Conservation (phyloP, 1,140 invertebrate species). For the Acromyrmex echinatior region DNA sequence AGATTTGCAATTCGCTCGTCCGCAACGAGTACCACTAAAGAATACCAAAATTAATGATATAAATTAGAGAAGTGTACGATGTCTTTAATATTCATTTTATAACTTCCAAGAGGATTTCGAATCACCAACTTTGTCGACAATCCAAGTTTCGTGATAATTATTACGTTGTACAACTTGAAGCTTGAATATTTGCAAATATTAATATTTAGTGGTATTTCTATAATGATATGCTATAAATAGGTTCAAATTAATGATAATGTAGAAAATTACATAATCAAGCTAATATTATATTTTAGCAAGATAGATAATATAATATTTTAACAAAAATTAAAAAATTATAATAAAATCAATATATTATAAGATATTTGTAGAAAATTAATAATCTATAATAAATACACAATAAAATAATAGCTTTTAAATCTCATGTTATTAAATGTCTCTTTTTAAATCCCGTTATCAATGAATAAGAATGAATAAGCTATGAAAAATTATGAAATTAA, state of each 20-base stretch:
- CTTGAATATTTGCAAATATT: slow-evolving; percentile 17
- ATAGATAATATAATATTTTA: not conserved
- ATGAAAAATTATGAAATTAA: not conserved
- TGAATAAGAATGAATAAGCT: not conserved
- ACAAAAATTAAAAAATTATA: not conserved
- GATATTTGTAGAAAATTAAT: not conserved
- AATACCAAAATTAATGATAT: slow-evolving; percentile 49
- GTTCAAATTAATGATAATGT: not conserved
- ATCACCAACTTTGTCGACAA: slow-evolving; percentile 33
- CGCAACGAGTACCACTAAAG: slow-evolving; percentile 13
- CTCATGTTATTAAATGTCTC: not conserved
- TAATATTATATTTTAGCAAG: not conserved
- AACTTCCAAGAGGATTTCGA: slow-evolving; percentile 45
- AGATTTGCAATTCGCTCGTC: slow-evolving; percentile 45
- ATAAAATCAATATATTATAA: not conserved
- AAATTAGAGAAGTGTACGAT: slow-evolving; percentile 39
- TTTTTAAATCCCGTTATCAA: not conserved
- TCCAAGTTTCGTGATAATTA: slow-evolving; percentile 43
- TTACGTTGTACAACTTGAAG: slow-evolving; percentile 44
- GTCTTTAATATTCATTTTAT: slow-evolving; percentile 55
- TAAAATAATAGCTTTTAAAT: not conserved
- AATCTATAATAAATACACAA: not conserved
- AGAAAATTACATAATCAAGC: not conserved
- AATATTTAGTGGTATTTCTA: slow-evolving; percentile 12
- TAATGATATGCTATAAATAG: not conserved